Base-by-base conservation (phyloP, 2,113 vertebrate species). In the Tretioscincus oriximinensis region DNA sequence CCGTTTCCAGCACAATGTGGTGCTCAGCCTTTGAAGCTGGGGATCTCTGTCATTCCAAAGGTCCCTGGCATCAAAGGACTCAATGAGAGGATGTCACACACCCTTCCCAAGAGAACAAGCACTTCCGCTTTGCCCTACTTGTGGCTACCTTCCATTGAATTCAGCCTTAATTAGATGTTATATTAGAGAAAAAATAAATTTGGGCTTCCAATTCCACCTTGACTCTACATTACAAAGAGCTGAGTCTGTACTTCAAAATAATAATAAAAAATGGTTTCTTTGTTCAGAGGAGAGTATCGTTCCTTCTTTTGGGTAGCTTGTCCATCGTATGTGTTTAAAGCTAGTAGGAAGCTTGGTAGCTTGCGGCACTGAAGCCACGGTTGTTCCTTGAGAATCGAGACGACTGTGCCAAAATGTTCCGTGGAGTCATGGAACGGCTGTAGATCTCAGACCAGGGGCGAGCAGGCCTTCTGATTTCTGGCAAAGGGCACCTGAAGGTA, bases 381-480 rank as follows among this genome's bases (percentile, higher is more conserved):
- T 21, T 49, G 51, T 47, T 68, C 47, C 47, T 81, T 41, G 65
- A 20, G 4, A 69, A 26, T 0, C 26, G 73, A 1, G 63, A 21
- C 2, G 24, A 24, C 29, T 67, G 5, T 7, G 65, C 5, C 5
- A 75, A 9, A 4, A 76, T 29, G 31, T 11, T 69, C 10, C 73
- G 26, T 9, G 80, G 73, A 3, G 73, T 76, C 20, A 81, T 28
- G 7, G 80, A 81, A 4, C 65, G 65, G 26, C 73, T 68, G n/a
- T 81, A 81, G 26, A 81, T 76, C 26, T 81, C 73, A 29, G 29
- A 51, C 80, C 80, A 81, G 2, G 80, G 80, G 2, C 80, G 80
- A 7, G 80, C 10, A 7, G 80, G 72, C 28, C 80, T 75, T 41
- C 80, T 41, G 51, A 81, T 7, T 1, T 81, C 65, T 1, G 73